Conservation (phyloP, 2,888 invertebrate species). For the Thera obeliscata region DNA sequence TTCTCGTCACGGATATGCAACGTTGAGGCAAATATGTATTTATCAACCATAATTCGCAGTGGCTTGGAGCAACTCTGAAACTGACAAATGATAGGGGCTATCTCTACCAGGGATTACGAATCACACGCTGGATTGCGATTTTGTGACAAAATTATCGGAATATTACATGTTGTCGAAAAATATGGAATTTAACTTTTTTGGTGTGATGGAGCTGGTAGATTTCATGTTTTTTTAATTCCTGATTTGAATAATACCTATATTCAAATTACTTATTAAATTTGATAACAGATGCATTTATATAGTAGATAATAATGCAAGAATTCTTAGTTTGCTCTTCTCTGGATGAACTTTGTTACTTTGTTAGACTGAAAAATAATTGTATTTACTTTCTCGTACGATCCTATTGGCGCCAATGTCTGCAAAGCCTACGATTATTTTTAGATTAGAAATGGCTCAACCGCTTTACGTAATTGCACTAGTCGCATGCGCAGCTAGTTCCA, state of each 20-base stretch:
- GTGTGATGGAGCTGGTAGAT: not conserved
- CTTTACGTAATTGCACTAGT: constrained; percentile 84
- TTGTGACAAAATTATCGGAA: too few relatives aligned
- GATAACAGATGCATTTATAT: not conserved
- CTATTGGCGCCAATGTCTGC: constrained; percentile 79
- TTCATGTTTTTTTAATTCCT: not conserved
- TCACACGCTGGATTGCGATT: not conserved
- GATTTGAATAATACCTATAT: not conserved
- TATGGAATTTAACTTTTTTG: not conserved
- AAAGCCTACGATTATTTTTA: constrained; percentile 84
- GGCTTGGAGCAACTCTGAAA: constrained; percentile 9
- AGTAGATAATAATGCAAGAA: not conserved
- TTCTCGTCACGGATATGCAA: constrained; percentile 70
- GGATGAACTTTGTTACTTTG: constrained; percentile 54
- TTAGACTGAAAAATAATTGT: constrained; percentile 67
- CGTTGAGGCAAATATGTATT: constrained; percentile 37
- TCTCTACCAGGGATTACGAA: not conserved
- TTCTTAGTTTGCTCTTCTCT: constrained; percentile 22
- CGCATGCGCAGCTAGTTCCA: constrained; percentile 81
- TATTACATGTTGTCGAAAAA: too few relatives aligned
- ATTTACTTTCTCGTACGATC: constrained; percentile 81
- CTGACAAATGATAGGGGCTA: not conserved
- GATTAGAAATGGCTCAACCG: constrained; percentile 85
- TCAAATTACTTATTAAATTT: not conserved
- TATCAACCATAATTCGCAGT: constrained; percentile 26